Evolutionary conservation across 2,888 invertebrate genomes (phyloP).

Genomic region (Caprella mutica): DNA sequence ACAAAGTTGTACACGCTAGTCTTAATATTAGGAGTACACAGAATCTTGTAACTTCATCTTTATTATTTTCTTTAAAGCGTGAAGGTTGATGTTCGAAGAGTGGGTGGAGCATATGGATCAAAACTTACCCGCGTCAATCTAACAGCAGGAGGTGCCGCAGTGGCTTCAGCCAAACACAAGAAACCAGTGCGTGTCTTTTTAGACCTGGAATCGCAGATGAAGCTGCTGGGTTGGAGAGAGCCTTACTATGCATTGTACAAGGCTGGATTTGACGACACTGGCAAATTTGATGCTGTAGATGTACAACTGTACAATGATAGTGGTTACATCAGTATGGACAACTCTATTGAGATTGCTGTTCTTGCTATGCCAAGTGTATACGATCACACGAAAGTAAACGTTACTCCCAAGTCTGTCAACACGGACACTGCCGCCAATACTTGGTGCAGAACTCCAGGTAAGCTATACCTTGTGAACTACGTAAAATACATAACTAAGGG

Average conservation of each 20-base stretch:
- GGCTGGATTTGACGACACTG: slow-evolving; percentile 25
- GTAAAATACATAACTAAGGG: too few relatives aligned
- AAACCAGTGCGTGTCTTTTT: slow-evolving; percentile 60
- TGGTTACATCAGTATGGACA: slow-evolving; percentile 16
- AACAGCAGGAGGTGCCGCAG: slow-evolving; percentile 53
- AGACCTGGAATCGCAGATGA: slow-evolving; percentile 60
- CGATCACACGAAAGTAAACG: slow-evolving; percentile 43
- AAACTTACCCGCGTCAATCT: slow-evolving; percentile 56
- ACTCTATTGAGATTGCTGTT: background rate
- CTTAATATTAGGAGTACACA: background rate
- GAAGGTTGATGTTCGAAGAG: slow-evolving; percentile 56
- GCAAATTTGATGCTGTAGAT: slow-evolving; percentile 15
- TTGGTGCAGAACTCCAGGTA: slow-evolving; percentile 58
- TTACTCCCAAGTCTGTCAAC: slow-evolving; percentile 43
- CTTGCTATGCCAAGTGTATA: slow-evolving; percentile 18
- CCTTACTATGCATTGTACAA: slow-evolving; percentile 33
- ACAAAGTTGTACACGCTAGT: too few relatives aligned
- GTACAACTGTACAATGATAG: slow-evolving; percentile 21
- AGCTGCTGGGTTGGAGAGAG: slow-evolving; percentile 31
- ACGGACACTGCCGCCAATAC: slow-evolving; percentile 60
- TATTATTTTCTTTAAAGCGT: too few relatives aligned
- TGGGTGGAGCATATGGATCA: slow-evolving; percentile 69
- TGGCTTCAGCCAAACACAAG: slow-evolving; percentile 54
- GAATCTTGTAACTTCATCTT: background rate
- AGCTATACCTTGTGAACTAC: too few relatives aligned